Base-by-base conservation (phyloP, 2,888 invertebrate genomes). In the Bhutanitis thaidina region DNA sequence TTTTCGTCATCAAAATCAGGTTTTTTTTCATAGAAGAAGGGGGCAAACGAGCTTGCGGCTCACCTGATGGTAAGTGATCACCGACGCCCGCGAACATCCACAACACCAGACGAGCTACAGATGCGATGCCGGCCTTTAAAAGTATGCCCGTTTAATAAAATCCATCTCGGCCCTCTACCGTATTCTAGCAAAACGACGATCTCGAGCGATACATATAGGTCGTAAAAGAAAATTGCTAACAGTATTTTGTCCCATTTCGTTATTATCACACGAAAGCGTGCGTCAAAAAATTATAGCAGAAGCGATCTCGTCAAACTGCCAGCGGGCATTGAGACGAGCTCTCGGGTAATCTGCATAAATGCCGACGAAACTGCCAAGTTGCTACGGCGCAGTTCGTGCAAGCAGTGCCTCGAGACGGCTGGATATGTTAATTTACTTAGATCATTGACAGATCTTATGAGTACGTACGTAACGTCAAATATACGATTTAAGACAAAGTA, bases 311-410 rank as follows among this genome's bases (percentile, higher is more conserved):
- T 47, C 20, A 20, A 46, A 16, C 38, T 38, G 40, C 48, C 49
- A 56, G 40, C 34, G 43, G 49, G 61, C 64, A 67, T 69, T 74
- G 70, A 65, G 15, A 10, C 14, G 32, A 34, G 43, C 29, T 65
- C 65, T 58, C 55, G 57, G 54, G 55, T 67, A 69, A 77, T 77
- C 69, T 77, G 63, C 74, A 74, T 76, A 69, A 74, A 67, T 61
- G 65, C 36, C 52, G 44, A 46, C 49, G 55, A 59, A 62, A 64
- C 65, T 67, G 60, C 49, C 60, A 64, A 58, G 61, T 61, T 45
- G 44, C 48, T 50, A 51, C 55, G 47, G 36, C 20, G 36, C 15
- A 29, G 71, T 68, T 71, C 61, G 59, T 12, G 7, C 5, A 12
- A 12, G 12, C n/a, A 12, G 12, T 12, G 9, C n/a, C 32, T 34